Evolutionary conservation across 2,113 vertebrate genomes (phyloP).

Genomic region (Galemys pyrenaicus): DNA sequence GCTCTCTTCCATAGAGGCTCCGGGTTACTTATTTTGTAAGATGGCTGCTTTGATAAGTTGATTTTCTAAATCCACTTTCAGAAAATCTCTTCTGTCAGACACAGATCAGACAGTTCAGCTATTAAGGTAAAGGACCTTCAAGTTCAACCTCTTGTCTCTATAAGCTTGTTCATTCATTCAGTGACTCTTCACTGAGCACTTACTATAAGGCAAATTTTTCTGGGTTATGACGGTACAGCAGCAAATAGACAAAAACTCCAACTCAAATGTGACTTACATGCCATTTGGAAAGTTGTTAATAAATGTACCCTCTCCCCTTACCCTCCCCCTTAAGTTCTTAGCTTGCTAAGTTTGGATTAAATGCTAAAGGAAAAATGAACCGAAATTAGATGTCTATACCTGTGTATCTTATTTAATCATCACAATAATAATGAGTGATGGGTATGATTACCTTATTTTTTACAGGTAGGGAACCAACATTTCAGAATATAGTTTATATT

Average conservation of each 20-base stretch:
- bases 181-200: background rate
- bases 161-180: background rate
- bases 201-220: background rate
- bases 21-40: background rate
- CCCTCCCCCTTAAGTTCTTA: background rate
- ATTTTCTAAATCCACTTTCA: background rate
- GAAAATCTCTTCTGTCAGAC: background rate
- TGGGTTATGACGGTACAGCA: background rate
- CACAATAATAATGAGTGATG: background rate
- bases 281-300: background rate
- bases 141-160: background rate
- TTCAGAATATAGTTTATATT: background rate
- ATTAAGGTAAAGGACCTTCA: background rate
- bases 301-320: background rate
- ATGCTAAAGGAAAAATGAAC: background rate
- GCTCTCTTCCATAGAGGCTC: background rate
- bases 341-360: background rate
- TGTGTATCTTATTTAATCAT: background rate
- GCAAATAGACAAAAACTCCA: background rate
- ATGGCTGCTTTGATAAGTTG: background rate
- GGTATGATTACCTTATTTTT: background rate
- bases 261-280: background rate
- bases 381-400: background rate
- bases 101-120: background rate
- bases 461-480: background rate